Conservation (phyloP, 2,113 vertebrate genomes). For the Chloroceryle aenea region DNA sequence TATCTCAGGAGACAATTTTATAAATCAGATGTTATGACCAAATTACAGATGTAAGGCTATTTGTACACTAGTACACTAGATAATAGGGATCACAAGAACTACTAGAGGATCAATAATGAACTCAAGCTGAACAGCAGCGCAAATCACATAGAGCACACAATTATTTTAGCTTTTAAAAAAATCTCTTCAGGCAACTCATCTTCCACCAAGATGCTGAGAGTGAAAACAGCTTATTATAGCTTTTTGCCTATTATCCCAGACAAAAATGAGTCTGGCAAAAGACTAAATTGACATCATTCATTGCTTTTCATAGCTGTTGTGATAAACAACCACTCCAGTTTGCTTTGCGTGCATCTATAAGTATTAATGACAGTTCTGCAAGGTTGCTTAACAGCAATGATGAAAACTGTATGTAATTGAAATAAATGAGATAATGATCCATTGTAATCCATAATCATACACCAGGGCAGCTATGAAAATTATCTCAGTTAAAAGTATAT, state of each 20-base stretch:
- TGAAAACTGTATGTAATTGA: background rate
- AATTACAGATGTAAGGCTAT: background rate
- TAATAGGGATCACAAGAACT: slow-evolving; percentile 18
- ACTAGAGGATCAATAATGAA: slow-evolving; percentile 34
- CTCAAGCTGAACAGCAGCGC: background rate
- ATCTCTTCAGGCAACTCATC: background rate
- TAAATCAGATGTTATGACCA: background rate
- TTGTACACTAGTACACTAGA: background rate
- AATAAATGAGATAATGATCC: slow-evolving; percentile 2
- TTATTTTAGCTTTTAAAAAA: background rate
- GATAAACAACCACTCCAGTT: background rate
- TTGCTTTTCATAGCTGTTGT: background rate
- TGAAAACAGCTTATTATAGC: background rate
- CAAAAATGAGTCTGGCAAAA: background rate
- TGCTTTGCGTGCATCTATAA: background rate
- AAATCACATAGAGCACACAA: background rate
- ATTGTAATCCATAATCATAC: background rate
- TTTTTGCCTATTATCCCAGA: background rate
- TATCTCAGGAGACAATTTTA: background rate
- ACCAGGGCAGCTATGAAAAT: background rate
- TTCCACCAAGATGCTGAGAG: background rate
- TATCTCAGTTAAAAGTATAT: background rate
- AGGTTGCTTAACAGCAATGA: background rate
- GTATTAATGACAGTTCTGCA: background rate
- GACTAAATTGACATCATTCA: background rate